These are phyloP conservation scores for Phalloptychus januarius DNA, from an alignment of 2,797 vertebrate species.

Conservation along the genomic window DNA sequence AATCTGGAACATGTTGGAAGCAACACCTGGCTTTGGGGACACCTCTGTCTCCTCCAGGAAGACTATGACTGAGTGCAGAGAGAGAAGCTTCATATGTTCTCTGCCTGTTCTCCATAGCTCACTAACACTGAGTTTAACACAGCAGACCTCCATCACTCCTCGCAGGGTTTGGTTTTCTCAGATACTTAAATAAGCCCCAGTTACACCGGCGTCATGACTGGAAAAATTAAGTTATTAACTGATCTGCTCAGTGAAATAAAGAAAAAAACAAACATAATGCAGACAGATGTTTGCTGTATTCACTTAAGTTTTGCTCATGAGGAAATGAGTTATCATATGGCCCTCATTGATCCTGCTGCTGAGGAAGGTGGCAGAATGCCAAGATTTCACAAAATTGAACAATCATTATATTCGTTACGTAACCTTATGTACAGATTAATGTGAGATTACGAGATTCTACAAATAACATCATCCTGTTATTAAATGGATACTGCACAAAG, in stretches of 20 bases:
- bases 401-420: constrained; percentile 9
- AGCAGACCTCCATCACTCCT: constrained; percentile 9
- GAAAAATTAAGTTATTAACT: constrained; percentile 48
- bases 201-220: constrained; percentile 6
- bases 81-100: background rate
- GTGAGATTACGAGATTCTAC: too few species aligned
- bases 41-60: background rate
- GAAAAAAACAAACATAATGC: constrained; percentile 41
- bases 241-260: constrained; percentile 57
- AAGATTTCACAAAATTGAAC: constrained; percentile 47
- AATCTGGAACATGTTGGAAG: background rate
- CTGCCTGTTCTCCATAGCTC: background rate
- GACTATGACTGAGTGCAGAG: background rate
- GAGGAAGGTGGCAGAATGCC: constrained; percentile 19
- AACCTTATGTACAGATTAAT: too few species aligned
- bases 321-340: constrained; percentile 40
- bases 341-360: constrained; percentile 36
- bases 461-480: too few species aligned
- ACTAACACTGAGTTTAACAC: constrained; percentile 36
- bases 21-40: background rate
- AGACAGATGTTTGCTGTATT: constrained; percentile 51
- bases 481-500: too few species aligned
- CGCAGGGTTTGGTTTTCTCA: constrained; percentile 6
- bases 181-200: constrained; percentile 17
- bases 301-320: constrained; percentile 46